phyloP scores from a whole-genome alignment of 1,140 invertebrate species.

The Sweltsa coloradensis region DNA sequence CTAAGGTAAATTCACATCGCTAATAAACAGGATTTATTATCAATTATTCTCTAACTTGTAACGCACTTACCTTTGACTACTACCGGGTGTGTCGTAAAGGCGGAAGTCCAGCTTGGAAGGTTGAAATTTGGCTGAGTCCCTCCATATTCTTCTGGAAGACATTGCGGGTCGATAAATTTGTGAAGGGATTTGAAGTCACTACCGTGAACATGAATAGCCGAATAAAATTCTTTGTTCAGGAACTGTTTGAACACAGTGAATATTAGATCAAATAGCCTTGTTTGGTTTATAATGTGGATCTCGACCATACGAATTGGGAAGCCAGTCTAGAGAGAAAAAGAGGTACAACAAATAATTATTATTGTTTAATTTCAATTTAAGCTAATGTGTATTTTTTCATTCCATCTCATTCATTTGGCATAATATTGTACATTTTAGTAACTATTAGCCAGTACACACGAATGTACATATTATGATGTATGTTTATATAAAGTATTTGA shows the following conservation, averaged over 20 bases:
- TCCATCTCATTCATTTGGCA: not conserved
- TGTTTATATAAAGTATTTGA: not conserved
- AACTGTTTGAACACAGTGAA: slow-evolving; percentile 66
- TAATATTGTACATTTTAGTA: not conserved
- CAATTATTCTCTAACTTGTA: not conserved
- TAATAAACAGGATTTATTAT: not conserved
- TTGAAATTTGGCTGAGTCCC: not conserved
- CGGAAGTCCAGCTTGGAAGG: not conserved
- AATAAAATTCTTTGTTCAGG: slow-evolving; percentile 34
- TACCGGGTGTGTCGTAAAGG: not conserved
- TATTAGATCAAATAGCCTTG: slow-evolving; percentile 65
- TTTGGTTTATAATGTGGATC: slow-evolving; percentile 65
- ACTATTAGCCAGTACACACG: not conserved
- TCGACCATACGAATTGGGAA: slow-evolving; percentile 61
- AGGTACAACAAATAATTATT: too few species aligned
- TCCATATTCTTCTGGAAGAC: not conserved
- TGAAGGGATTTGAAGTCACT: not conserved
- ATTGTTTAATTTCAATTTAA: too few species aligned
- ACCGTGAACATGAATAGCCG: not conserved
- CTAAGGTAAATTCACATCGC: not conserved
- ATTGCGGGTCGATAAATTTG: not conserved
- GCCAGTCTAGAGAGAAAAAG: slow-evolving; percentile 37
- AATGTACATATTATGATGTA: not conserved
- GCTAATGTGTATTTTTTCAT: not conserved
- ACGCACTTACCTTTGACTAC: not conserved